A percentile compares a stretch with the other conserved stretches of the same genome.
These are phyloP conservation scores for Fulica atra DNA, from an alignment of 2,113 vertebrate genomes.

Conservation along the genomic window DNA sequence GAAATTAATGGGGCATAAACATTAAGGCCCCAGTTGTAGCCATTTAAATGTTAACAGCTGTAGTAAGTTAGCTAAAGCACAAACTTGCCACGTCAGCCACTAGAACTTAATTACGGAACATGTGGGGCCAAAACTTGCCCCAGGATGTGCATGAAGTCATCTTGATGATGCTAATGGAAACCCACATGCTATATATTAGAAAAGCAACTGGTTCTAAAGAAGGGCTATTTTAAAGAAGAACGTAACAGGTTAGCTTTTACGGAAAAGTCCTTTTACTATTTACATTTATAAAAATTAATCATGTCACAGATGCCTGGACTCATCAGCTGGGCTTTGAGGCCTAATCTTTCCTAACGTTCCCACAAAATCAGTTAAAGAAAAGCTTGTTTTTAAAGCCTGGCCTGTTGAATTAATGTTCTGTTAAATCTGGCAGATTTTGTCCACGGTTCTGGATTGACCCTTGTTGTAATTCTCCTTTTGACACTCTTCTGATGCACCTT, in stretches of 20 bases:
- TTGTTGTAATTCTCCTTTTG: not conserved
- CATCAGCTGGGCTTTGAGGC: not conserved
- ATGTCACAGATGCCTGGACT: not conserved
- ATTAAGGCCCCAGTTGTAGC: not conserved
- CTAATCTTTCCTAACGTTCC: not conserved
- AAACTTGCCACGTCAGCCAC: not conserved
- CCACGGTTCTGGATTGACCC: not conserved
- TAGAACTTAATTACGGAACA: slow-evolving; percentile 6
- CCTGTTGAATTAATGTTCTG: slow-evolving; percentile 45
- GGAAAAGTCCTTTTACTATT: not conserved
- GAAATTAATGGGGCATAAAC: slow-evolving; percentile 35
- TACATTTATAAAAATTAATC: slow-evolving; percentile 1
- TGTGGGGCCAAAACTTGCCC: slow-evolving; percentile 29
- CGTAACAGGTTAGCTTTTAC: not conserved
- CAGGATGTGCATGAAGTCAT: not conserved
- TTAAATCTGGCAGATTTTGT: slow-evolving; percentile 52
- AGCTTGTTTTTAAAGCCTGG: slow-evolving; percentile 19
- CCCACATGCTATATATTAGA: not conserved
- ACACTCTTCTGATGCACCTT: not conserved
- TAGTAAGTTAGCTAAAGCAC: slow-evolving; percentile 8
- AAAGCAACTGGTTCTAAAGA: not conserved
- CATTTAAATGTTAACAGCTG: slow-evolving; percentile 20
- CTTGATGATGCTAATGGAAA: not conserved
- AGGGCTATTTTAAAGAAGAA: not conserved
- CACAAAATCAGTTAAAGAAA: slow-evolving; percentile 7